Evolutionary conservation across 2,113 vertebrate genomes (phyloP).

Genomic region (Atrichornis clamosus): DNA sequence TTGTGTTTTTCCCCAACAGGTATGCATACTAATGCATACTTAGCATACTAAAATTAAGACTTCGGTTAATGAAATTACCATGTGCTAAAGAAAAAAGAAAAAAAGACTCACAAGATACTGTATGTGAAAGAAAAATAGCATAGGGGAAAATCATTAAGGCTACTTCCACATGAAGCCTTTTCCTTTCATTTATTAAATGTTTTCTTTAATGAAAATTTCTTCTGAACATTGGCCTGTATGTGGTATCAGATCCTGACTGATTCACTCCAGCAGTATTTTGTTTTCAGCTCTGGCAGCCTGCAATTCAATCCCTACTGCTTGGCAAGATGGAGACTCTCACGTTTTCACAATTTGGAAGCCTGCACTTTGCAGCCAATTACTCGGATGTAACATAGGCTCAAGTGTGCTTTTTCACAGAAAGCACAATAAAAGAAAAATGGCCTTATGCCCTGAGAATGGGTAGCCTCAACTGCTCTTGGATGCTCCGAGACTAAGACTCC

Average conservation of each 20-base stretch:
- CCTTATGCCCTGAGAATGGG: background rate
- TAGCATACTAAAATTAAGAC: background rate
- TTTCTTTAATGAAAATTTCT: conserved; percentile 6
- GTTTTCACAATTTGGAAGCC: background rate
- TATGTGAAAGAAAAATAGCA: background rate
- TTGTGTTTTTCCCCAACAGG: background rate
- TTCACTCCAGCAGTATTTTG: background rate
- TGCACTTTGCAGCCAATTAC: background rate
- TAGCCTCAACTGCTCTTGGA: background rate
- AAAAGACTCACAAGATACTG: background rate
- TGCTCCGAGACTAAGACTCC: fast-evolving
- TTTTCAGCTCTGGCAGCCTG: background rate
- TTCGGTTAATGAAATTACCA: background rate
- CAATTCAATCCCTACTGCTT: background rate
- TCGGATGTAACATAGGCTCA: background rate
- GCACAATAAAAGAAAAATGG: background rate
- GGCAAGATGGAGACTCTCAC: background rate
- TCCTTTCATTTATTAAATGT: background rate
- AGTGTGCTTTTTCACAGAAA: background rate
- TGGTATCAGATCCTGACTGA: background rate
- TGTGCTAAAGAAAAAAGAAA: background rate
- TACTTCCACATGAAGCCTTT: background rate
- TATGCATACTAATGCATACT: too few relatives aligned
- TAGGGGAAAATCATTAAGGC: background rate
- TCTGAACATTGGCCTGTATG: background rate